Evolutionary conservation across 2,797 vertebrate genomes (phyloP).

Genomic region (Botia almorhae): DNA sequence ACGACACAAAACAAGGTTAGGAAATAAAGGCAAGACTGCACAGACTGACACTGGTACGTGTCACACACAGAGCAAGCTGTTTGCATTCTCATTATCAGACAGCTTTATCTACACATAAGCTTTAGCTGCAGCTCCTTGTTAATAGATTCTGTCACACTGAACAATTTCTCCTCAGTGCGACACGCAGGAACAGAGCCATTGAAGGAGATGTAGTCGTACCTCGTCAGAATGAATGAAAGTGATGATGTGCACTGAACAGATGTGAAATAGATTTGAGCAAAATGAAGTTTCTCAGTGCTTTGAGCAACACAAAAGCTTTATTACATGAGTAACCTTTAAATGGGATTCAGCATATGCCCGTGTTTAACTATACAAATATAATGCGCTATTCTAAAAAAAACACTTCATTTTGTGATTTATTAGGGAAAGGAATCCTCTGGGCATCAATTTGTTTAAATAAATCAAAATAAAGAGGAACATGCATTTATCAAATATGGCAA

Average conservation of each 20-base stretch:
- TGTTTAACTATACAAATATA: not conserved
- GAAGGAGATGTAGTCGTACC: not conserved
- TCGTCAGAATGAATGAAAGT: slow-evolving; percentile 25
- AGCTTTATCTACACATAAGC: slow-evolving; percentile 26
- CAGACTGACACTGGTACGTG: not conserved
- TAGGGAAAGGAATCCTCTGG: slow-evolving; percentile 57
- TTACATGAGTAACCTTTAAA: slow-evolving; percentile 25
- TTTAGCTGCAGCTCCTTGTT: slow-evolving; percentile 7
- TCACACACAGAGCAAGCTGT: slow-evolving; percentile 24
- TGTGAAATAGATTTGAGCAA: slow-evolving; percentile 17
- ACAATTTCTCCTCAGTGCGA: not conserved
- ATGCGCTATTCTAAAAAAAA: not conserved
- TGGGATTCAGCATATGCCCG: slow-evolving; percentile 8
- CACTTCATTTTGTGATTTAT: slow-evolving; percentile 8
- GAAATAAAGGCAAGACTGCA: slow-evolving; percentile 40
- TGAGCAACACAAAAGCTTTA: slow-evolving; percentile 14
- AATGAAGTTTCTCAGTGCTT: slow-evolving; percentile 26
- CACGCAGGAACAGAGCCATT: not conserved
- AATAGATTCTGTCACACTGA: slow-evolving; percentile 15
- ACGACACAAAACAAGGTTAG: not conserved
- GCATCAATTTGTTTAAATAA: slow-evolving; percentile 63
- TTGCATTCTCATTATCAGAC: slow-evolving; percentile 36
- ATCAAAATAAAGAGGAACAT: slow-evolving; percentile 64
- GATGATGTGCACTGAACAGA: slow-evolving; percentile 16
- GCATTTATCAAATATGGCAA: slow-evolving; percentile 77